Percentiles rank a stretch among this genome's conserved stretches.
phyloP scores from a whole-genome alignment of 1,140 invertebrate genomes.

The Pentalonia nigronervosa region DNA sequence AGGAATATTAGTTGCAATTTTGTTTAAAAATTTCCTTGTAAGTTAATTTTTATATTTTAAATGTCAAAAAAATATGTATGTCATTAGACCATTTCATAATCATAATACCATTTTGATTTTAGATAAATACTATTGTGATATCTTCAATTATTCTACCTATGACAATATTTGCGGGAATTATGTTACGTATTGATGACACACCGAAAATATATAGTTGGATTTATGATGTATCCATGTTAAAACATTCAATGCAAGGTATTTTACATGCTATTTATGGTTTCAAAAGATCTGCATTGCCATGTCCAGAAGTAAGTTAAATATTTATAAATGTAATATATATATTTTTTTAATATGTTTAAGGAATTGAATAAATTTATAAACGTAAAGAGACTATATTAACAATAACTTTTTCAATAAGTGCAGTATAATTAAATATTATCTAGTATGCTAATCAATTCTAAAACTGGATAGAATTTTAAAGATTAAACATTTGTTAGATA shows the following conservation, averaged over 20 bases:
- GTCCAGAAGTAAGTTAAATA: slow-evolving; percentile 64
- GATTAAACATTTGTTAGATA: not conserved
- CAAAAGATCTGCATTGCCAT: slow-evolving; percentile 72
- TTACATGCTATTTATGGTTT: slow-evolving; percentile 76
- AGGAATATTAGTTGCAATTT: slow-evolving; percentile 90
- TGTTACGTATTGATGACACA: slow-evolving; percentile 83
- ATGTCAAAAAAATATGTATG: not conserved
- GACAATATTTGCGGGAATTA: slow-evolving; percentile 88
- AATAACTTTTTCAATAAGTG: not conserved
- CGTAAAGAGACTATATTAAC: not conserved
- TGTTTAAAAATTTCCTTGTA: slow-evolving; percentile 66
- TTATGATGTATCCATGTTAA: slow-evolving; percentile 84
- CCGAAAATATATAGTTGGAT: slow-evolving; percentile 82
- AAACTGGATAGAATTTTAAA: too few relatives aligned
- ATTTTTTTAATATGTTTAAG: not conserved
- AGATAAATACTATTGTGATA: slow-evolving; percentile 50
- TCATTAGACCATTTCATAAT: not conserved
- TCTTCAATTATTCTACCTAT: slow-evolving; percentile 80
- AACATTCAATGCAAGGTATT: slow-evolving; percentile 77
- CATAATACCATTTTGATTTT: not conserved
- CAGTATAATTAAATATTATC: not conserved
- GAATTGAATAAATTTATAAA: not conserved
- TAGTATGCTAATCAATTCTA: not conserved
- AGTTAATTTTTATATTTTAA: slow-evolving; percentile 1
- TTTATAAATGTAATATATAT: not conserved